phyloP scores from a whole-genome alignment of 2,113 vertebrate genomes.

The Chaetodon auriga region DNA sequence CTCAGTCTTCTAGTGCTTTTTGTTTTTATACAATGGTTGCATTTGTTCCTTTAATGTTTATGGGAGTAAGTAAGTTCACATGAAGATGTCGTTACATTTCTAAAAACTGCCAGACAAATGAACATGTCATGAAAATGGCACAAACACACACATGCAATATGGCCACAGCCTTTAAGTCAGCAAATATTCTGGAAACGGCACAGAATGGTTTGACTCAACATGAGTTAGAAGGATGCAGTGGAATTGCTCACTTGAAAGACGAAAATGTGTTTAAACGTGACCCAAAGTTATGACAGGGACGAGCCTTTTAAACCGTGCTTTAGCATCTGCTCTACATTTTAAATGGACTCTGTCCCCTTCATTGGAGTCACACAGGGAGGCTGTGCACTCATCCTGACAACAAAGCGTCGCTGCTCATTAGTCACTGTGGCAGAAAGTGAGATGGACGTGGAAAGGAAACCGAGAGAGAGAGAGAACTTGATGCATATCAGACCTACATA shows the following conservation, averaged over 20 bases:
- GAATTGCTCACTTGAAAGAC: constrained; percentile 42
- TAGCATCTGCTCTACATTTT: constrained; percentile 58
- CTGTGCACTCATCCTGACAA: constrained; percentile 55
- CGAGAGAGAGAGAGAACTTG: constrained; percentile 16
- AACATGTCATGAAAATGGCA: neutral
- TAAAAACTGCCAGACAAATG: neutral
- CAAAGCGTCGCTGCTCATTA: constrained; percentile 51
- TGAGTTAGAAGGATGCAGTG: constrained; percentile 8
- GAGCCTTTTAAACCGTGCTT: constrained; percentile 41
- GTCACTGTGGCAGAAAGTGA: constrained; percentile 19
- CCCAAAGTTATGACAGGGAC: constrained; percentile 17
- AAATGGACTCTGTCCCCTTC: constrained; percentile 42
- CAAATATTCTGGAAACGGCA: constrained; percentile 6
- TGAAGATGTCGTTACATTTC: neutral
- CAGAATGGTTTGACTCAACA: constrained; percentile 11
- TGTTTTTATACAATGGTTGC: neutral
- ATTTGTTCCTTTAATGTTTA: neutral
- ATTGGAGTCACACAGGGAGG: constrained; percentile 56
- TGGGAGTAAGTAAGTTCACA: neutral
- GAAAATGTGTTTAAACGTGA: constrained; percentile 21
- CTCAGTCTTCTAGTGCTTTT: neutral
- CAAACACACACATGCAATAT: neutral
- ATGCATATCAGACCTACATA: constrained; percentile 13
- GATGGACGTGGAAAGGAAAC: neutral
- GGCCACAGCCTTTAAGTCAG: neutral